Percentiles rank a stretch among this genome's conserved stretches.
phyloP scores from a whole-genome alignment of 2,113 vertebrate genomes.

The Mastomys coucha region DNA sequence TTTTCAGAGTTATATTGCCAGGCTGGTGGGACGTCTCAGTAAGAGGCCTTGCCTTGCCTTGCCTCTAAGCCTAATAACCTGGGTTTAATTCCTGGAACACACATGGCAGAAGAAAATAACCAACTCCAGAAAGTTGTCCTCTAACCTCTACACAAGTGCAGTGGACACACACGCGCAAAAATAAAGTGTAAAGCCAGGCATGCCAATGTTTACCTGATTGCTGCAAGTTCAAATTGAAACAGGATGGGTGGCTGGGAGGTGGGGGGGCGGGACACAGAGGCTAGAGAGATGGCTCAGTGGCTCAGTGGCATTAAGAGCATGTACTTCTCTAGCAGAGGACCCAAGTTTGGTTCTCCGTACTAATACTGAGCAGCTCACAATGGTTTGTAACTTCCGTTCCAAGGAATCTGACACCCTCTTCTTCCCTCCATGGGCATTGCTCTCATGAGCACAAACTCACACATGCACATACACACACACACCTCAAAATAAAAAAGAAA shows the following conservation, averaged over 20 bases:
- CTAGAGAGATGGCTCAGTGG: too few species aligned
- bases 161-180: not conserved
- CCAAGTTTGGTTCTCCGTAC: too few species aligned
- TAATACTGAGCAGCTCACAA: not conserved
- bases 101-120: not conserved
- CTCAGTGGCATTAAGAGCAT: not conserved
- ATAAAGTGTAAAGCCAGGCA: not conserved
- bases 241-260: accelerated
- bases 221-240: not conserved
- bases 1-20: not conserved
- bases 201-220: too few species aligned
- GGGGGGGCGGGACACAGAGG: too few species aligned
- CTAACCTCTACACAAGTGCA: not conserved
- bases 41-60: not conserved
- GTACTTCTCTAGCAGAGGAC: too few species aligned
- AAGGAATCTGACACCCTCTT: not conserved
- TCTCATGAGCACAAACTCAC: not conserved
- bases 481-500: not conserved
- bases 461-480: not conserved
- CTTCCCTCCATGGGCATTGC: not conserved
- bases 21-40: not conserved
- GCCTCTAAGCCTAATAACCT: not conserved
- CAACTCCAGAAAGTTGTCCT: not conserved
- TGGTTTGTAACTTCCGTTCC: not conserved
- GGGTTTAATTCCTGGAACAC: not conserved